Base-by-base conservation (phyloP, 2,797 vertebrate species). In the Thamnophis elegans region DNA sequence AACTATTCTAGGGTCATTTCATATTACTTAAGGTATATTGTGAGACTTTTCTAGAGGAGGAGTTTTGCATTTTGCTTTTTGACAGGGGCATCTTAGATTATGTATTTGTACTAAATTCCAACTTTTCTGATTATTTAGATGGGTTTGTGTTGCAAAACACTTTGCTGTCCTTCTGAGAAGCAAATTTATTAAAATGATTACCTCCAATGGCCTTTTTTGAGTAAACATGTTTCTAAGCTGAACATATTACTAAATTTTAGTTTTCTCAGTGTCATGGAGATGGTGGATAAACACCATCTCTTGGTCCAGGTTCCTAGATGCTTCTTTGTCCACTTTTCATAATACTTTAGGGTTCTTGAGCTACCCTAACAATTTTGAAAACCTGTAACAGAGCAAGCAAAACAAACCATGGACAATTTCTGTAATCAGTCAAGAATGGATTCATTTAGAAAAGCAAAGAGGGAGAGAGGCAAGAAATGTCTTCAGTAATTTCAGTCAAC, bases 401-500 rank as follows among this genome's bases (percentile, higher is more conserved):
- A 28, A 28, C 20, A 89, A 12, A 56, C 22, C 53, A 56, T 51
- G 36, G 11, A 88, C 47, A 20, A 68, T 78, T 82, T 82, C 78
- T 82, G 60, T 73, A 86, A 87, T 86, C 51, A n/a, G 58, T 68
- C 36, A 73, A 53, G 85, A 87, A 73, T 59, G 20, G 22, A 55
- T 92, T 87, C 60, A 20, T 90, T 87, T 87, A 90, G 78, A 25
- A 87, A 94, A 62, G 9, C 89, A 91, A 89, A 58, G 11, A 87
- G 88, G 87, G 92, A 90, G 94, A 59, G 85, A 60, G 53, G 85
- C 9, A 90, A 82, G 54, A 89, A 3, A 53, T 78, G 36, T 93
- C 92, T 93, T 92, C 59, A 25, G 22, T 58, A 92, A 94, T 91
- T 94, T 87, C 94, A 85, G 68, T 94, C 92, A 94, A 93, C 91